Percentiles rank a stretch among this genome's conserved stretches.
These are phyloP conservation scores for Lasioglossum figueresi DNA, from an alignment of 2,888 invertebrate species.

Conservation along the genomic window DNA sequence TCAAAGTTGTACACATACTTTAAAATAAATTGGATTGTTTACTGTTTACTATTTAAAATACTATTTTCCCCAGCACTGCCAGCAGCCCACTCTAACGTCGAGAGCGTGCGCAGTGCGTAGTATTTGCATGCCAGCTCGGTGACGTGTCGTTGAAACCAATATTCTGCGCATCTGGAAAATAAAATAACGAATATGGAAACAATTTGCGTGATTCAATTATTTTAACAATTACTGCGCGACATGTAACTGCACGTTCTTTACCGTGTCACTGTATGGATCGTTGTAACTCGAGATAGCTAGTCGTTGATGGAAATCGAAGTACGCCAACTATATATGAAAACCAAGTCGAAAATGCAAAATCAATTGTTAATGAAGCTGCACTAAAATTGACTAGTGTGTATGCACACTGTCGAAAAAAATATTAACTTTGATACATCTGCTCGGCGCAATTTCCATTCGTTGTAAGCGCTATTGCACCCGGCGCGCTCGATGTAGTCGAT, in stretches of 20 bases:
- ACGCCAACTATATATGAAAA: neutral
- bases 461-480: neutral
- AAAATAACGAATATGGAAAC: neutral
- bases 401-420: neutral
- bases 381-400: neutral
- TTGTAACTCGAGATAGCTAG: neutral
- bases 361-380: neutral
- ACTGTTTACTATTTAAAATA: too few species aligned
- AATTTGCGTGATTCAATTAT: neutral
- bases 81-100: neutral
- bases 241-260: neutral
- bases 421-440: neutral
- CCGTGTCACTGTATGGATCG: neutral
- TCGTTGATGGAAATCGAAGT: neutral
- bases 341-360: neutral
- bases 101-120: neutral
- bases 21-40: too few species aligned
- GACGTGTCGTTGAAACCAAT: neutral
- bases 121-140: neutral
- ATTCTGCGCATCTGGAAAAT: neutral
- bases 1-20: too few species aligned
- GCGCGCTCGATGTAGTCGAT: neutral
- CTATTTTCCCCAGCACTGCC: too few species aligned
- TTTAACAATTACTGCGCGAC: neutral
- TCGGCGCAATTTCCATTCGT: neutral